Evolutionary conservation across 1,140 invertebrate species (phyloP), one percentile per base, ranked within the genome.

Genomic region (Philotrypesis tridentata): DNA sequence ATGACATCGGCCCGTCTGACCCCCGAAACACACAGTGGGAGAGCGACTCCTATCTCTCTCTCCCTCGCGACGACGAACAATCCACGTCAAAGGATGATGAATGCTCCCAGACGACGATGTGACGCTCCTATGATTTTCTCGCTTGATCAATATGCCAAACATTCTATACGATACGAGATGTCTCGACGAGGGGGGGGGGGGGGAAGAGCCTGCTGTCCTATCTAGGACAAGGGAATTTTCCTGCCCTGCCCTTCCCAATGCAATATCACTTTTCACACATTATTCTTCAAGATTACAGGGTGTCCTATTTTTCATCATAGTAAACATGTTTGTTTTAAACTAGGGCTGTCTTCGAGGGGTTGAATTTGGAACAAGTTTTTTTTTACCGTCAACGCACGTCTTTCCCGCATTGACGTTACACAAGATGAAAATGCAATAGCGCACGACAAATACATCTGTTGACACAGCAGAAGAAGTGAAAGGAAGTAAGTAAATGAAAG

Each of bases 211-310:
- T 9, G 29, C 29, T 33, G 23, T 70, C 31, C 27, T 70, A 79
- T 79, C n/a, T 33, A 37, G 67, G 43, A 0, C 67, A 60, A 71
- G 67, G 65, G 29, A 65, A 70, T 33, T 23, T 60, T 37, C 25
- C 12, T 31, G 5, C 33, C 21, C n/a, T 12, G 12, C 37, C 65
- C n/a, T 27, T 31, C 23, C 11, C 33, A 55, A 70, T 78, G 27
- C n/a, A 78, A n/a, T 78, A 55, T 48, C 21, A 43, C 75, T 67
- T 25, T 77, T 76, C 60, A 65, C 7, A n/a, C 12, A 17, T 29
- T 60, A n/a, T 27, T 65, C n/a, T 7, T 40, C 12, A 2, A 61
- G 61, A 31, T 21, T 12, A 23, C 6, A 5, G n/a, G n/a, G n/a
- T n/a, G 5, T 7, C 55, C 17, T 17, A 25, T 29, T 65, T 65